A percentile compares a stretch with the other conserved stretches of the same genome.
These are phyloP conservation scores for Mormyrops boulengeri DNA, from an alignment of 2,797 vertebrate species.

Conservation along the genomic window DNA sequence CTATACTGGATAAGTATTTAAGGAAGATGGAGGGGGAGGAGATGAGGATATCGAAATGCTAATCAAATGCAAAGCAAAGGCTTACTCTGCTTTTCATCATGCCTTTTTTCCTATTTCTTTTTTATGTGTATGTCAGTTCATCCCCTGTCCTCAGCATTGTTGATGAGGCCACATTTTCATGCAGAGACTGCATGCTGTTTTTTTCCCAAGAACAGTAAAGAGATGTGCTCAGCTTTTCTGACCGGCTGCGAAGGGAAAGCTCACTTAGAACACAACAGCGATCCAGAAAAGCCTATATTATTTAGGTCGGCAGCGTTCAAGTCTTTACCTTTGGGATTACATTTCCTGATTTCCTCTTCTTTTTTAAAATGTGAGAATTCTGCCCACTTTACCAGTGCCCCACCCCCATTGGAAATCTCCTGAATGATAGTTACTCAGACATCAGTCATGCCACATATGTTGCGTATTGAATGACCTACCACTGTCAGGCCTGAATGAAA, in stretches of 20 bases:
- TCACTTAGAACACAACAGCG: neutral
- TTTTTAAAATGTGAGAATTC: neutral
- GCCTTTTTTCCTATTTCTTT: neutral
- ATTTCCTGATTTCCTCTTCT: neutral
- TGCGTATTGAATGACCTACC: neutral
- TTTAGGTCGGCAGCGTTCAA: conserved; percentile 15
- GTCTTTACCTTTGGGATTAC: neutral
- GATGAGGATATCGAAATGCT: neutral
- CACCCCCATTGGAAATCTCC: neutral
- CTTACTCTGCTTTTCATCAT: neutral
- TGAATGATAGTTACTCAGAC: neutral
- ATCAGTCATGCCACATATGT: neutral
- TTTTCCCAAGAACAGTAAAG: neutral
- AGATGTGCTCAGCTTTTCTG: neutral
- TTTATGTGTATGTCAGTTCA: neutral
- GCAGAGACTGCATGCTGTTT: neutral
- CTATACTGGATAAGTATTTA: neutral
- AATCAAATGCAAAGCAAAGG: neutral
- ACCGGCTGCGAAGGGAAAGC: neutral
- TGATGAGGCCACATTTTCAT: neutral
- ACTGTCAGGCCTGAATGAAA: neutral
- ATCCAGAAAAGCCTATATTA: neutral
- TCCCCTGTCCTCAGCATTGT: neutral
- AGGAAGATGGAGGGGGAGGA: neutral
- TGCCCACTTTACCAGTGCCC: neutral